phyloP scores from a whole-genome alignment of 2,797 vertebrate genomes.

The Hippocampus kuda region DNA sequence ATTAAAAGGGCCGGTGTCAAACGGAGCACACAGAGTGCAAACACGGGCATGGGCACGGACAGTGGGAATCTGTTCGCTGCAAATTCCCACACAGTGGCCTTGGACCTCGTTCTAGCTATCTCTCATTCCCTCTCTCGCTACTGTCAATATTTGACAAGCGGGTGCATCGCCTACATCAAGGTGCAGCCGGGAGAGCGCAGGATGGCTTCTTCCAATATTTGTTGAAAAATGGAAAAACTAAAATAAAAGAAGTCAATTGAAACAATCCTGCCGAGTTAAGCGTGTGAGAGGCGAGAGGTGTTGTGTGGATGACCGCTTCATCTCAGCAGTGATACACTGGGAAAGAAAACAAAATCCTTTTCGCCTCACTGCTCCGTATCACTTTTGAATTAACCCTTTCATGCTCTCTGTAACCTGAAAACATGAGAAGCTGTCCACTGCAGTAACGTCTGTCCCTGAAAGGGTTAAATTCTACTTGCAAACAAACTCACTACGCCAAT shows the following conservation, averaged over 20 bases:
- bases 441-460: too few relatives aligned
- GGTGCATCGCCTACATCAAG: neutral
- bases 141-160: slow-evolving; percentile 6
- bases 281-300: slow-evolving; percentile 1
- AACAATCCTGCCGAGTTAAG: slow-evolving; percentile 6
- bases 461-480: neutral
- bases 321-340: slow-evolving; percentile 4
- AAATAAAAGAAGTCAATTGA: neutral
- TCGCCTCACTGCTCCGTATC: neutral
- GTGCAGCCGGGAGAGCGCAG: slow-evolving; percentile 4
- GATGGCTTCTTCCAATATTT: slow-evolving; percentile 16
- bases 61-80: slow-evolving; percentile 12
- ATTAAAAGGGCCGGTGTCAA: slow-evolving; percentile 8
- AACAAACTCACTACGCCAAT: neutral
- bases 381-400: neutral
- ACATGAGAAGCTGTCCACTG: too few relatives aligned
- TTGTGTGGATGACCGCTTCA: slow-evolving; percentile 10
- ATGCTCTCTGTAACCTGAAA: too few relatives aligned
- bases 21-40: slow-evolving; percentile 3
- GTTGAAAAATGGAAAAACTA: neutral
- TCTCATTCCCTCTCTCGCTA: neutral
- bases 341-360: slow-evolving; percentile 1
- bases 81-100: slow-evolving; percentile 15
- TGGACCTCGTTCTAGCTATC: neutral
- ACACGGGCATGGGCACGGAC: neutral